A percentile compares a stretch with the other conserved stretches of the same genome.
Conservation (phyloP, 1,140 invertebrate genomes). For the Microplitis demolitor region DNA sequence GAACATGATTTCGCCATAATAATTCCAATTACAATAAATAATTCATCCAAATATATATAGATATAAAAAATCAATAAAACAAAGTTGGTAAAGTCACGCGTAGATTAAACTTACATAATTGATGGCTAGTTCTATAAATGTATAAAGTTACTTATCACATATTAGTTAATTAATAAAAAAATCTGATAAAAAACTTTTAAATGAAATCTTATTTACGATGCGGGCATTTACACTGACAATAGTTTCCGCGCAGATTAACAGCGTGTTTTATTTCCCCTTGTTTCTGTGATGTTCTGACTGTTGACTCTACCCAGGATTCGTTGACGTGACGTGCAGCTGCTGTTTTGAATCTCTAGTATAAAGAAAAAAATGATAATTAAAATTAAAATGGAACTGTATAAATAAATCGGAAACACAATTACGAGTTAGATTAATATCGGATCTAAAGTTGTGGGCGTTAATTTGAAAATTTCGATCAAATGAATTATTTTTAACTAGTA, state of each 20-base stretch:
- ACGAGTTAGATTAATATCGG: not conserved
- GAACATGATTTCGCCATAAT: not conserved
- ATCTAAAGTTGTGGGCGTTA: no score
- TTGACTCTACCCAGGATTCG: slow-evolving; percentile 13
- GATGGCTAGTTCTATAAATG: no score
- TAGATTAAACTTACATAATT: no score
- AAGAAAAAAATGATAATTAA: no score
- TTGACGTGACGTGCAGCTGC: not conserved
- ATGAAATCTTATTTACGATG: not conserved
- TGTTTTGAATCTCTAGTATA: not conserved
- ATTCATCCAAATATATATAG: no score
- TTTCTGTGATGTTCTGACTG: not conserved
- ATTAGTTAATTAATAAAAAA: not conserved
- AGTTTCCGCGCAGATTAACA: not conserved
- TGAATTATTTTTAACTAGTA: not conserved
- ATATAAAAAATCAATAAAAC: no score
- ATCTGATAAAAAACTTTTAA: not conserved
- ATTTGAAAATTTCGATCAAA: not conserved
- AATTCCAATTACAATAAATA: no score
- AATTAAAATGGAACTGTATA: not conserved
- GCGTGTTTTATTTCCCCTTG: slow-evolving; percentile 8
- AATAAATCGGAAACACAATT: not conserved
- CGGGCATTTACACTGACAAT: slow-evolving; percentile 9
- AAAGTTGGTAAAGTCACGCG: no score
- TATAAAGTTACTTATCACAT: not conserved